These are phyloP conservation scores for Octodonta nipae DNA, from an alignment of 2,888 invertebrate genomes.

Conservation along the genomic window DNA sequence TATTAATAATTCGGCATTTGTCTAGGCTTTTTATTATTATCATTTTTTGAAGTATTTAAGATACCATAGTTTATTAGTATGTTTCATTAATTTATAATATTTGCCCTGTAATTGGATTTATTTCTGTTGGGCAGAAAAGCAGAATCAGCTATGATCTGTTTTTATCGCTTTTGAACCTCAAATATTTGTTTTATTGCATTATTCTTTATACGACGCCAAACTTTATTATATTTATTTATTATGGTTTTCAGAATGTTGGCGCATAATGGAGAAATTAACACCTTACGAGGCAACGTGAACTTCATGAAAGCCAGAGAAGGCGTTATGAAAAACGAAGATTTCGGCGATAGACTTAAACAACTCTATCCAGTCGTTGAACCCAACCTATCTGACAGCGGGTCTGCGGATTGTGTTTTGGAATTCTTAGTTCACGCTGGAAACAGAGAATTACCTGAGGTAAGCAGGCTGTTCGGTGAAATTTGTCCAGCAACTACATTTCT, in stretches of 20 bases:
- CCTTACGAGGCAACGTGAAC: conserved; percentile 94
- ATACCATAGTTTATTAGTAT: no score
- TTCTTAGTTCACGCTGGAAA: conserved; percentile 89
- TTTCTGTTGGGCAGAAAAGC: no score
- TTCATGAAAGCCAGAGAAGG: conserved; percentile 97
- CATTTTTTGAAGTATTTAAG: no score
- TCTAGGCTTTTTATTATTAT: no score
- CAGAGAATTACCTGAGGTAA: conserved; percentile 71
- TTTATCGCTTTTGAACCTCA: no score
- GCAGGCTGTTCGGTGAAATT: no score
- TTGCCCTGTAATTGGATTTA: no score
- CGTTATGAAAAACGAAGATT: conserved; percentile 79
- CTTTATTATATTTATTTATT: not conserved
- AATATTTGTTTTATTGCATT: no score
- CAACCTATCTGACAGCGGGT: conserved; percentile 94
- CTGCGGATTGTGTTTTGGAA: conserved; percentile 94
- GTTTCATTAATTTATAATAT: no score
- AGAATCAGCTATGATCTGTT: no score
- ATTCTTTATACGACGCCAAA: no score
- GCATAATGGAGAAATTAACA: conserved; percentile 99
- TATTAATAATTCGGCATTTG: no score
- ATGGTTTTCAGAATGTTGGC: conserved; percentile 56
- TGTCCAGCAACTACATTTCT: not conserved
- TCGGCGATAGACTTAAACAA: conserved; percentile 70
- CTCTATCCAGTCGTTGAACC: conserved; percentile 96